Evolutionary conservation across 2,113 vertebrate species (phyloP), one percentile per base, ranked within the genome.

Genomic region (Zosterops japonicus): DNA sequence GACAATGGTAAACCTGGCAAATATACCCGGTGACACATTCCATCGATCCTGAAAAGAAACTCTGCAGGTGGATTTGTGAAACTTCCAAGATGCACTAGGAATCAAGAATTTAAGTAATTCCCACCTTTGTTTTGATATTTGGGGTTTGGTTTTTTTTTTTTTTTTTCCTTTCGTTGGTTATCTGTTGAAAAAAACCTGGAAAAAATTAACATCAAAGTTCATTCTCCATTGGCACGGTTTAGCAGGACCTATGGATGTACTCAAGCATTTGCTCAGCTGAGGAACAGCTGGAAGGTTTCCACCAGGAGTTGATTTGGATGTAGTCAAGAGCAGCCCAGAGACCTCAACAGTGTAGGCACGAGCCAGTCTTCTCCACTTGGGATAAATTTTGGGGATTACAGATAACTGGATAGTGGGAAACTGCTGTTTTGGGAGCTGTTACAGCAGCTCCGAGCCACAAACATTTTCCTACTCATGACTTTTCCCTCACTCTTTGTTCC

Each of bases 151-250:
- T 39, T 39, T 39, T 10, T 3, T 28, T 9, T 28, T 9, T 9
- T 23, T 46, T 64, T 56, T 50, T 14, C 2, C 21, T 59, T 53
- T 77, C 7, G 9, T 31, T 35, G 22, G 29, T 67, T 67, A 70
- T 15, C n/a, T 31, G 16, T 47, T 56, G 18, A 25, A 14, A 70
- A 71, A 80, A 19, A 18, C 0, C 4, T 4, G 10, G n/a, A 31
- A 81, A 77, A 64, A 21, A 68, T 41, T 25, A 64, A 44, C 35
- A 24, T 60, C 28, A 23, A 57, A 68, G 6, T 55, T 74, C 31
- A 39, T 11, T 42, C 49, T 60, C 4, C 0, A 25, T 63, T 31
- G 41, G 6, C 1, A 3, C 0, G 0, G 25, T 41, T 46, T 47
- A 31, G 7, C 2, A 8, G 24, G 50, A 70, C 8, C 35, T 46